Evolutionary conservation across 2,888 invertebrate genomes (phyloP).

Genomic region (Tinea semifulvella): DNA sequence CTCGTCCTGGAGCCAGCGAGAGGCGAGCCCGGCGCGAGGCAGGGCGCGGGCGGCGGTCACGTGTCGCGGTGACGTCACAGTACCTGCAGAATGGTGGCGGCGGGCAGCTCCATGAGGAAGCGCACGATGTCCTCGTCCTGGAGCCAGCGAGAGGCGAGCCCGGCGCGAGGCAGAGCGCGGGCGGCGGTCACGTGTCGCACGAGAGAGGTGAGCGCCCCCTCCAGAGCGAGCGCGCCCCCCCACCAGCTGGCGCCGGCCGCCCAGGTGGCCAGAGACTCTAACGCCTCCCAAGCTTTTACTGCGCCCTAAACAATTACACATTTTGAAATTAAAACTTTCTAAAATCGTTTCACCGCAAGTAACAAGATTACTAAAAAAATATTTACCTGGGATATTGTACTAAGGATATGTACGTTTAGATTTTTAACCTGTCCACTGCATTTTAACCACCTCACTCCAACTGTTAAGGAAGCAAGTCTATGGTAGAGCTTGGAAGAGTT

Average conservation of each 20-base stretch:
- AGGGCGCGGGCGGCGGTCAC: slow-evolving; percentile 24
- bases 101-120: slow-evolving; percentile 78
- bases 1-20: slow-evolving; percentile 88
- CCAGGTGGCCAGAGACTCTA: slow-evolving; percentile 24
- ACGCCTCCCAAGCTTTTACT: slow-evolving; percentile 29
- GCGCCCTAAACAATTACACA: slow-evolving; percentile 3
- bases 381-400: too few relatives aligned
- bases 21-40: slow-evolving; percentile 23
- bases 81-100: slow-evolving; percentile 32
- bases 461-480: too few relatives aligned
- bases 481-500: too few relatives aligned
- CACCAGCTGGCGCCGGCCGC: slow-evolving; percentile 30
- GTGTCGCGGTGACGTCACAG: too few relatives aligned
- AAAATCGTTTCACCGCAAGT: too few relatives aligned
- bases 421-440: too few relatives aligned
- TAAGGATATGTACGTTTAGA: too few relatives aligned
- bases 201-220: slow-evolving; percentile 27
- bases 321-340: too few relatives aligned
- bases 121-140: slow-evolving; percentile 95
- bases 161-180: slow-evolving; percentile 22
- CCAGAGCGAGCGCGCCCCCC: slow-evolving; percentile 29
- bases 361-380: too few relatives aligned
- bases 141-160: slow-evolving; percentile 69
- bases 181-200: slow-evolving; percentile 28
- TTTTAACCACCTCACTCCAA: too few relatives aligned